Percentiles rank a stretch among this genome's conserved stretches.
These are phyloP conservation scores for Scaptodrosophila lebanonensis DNA, from an alignment of 1,140 invertebrate genomes.

Conservation along the genomic window DNA sequence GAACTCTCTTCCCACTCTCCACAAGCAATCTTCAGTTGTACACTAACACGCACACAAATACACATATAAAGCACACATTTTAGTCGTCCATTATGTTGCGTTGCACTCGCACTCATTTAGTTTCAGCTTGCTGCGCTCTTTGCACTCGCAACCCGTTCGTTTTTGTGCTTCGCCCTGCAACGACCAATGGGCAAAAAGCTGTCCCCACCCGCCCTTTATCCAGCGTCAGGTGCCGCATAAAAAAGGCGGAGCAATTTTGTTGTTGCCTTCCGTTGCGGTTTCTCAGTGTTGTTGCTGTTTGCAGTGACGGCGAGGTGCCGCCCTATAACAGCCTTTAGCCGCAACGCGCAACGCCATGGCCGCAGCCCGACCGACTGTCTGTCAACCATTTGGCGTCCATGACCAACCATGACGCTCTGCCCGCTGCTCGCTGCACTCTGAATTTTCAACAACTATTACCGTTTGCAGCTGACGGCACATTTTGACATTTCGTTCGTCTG, in stretches of 20 bases:
- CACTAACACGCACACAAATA: not conserved
- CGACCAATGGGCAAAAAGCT: slow-evolving; percentile 60
- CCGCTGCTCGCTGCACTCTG: no score
- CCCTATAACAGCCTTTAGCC: slow-evolving; percentile 36
- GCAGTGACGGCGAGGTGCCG: slow-evolving; percentile 4
- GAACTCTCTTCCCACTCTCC: no score
- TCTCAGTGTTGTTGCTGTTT: not conserved
- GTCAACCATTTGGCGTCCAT: slow-evolving; percentile 72
- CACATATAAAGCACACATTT: no score
- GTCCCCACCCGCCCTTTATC: slow-evolving; percentile 13
- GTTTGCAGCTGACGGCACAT: slow-evolving; percentile 37
- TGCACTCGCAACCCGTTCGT: slow-evolving; percentile 43
- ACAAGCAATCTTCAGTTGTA: not conserved
- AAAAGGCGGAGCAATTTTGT: slow-evolving; percentile 52
- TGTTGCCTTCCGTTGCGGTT: slow-evolving; percentile 10
- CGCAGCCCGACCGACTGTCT: slow-evolving; percentile 51
- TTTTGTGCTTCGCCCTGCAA: slow-evolving; percentile 35
- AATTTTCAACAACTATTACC: not conserved
- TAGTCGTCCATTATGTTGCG: no score
- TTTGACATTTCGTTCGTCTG: slow-evolving; percentile 47
- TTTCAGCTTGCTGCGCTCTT: slow-evolving; percentile 4
- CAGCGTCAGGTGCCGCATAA: slow-evolving; percentile 42
- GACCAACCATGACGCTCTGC: slow-evolving; percentile 68
- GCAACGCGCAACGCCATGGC: slow-evolving; percentile 53
- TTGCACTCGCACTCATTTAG: slow-evolving; percentile 36